Base-by-base conservation (phyloP, 1,140 invertebrate genomes). In the Trissolcus basalis region DNA sequence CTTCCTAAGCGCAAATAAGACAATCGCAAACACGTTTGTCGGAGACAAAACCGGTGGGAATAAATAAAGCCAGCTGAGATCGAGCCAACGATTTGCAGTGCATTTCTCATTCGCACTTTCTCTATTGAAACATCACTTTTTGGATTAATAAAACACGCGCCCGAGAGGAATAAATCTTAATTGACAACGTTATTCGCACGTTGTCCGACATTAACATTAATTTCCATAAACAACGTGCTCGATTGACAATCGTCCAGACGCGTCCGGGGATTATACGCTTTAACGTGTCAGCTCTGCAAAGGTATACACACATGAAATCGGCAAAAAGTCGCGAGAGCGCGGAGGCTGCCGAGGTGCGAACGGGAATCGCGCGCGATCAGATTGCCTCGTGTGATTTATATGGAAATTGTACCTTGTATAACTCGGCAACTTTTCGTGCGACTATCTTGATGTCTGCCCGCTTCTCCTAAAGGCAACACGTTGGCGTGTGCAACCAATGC, bases 321-420 rank as follows among this genome's bases (percentile, higher is more conserved):
- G 19, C 45, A 27, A 27, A 27, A 27, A 27, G 19, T 27, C 33
- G 32, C 10, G 19, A 48, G 32, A 14, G 3, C 12, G 36, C 32
- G 35, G 43, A 56, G 50, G 50, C 63, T 19, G 19, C 19, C 19
- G 41, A 76, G 65, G 53, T 69, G 73, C 56, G 56, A 67, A 77
- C 56, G 60, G 32, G 70, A 12, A 65, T 56, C 50, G 67, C 45
- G 27, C 67, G 56, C 32, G 63, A 77, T 71, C 67, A 77, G 68
- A 77, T 77, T 59, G 67, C 68, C 45, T 2, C 36, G 36, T n/a
- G 74, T 71, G 74, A 77, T 77, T 77, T 77, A 77, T 77, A 77
- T 72, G 68, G 74, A 77, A 77, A 77, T 77, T 77, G 68, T 68
- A 72, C 16, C 74, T 72, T 72, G 68, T 77, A 64, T 77, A 77